Percentiles rank a stretch among this genome's conserved stretches.
These are phyloP conservation scores for Planiliza haematocheilus DNA, from an alignment of 2,113 vertebrate species.

Conservation along the genomic window DNA sequence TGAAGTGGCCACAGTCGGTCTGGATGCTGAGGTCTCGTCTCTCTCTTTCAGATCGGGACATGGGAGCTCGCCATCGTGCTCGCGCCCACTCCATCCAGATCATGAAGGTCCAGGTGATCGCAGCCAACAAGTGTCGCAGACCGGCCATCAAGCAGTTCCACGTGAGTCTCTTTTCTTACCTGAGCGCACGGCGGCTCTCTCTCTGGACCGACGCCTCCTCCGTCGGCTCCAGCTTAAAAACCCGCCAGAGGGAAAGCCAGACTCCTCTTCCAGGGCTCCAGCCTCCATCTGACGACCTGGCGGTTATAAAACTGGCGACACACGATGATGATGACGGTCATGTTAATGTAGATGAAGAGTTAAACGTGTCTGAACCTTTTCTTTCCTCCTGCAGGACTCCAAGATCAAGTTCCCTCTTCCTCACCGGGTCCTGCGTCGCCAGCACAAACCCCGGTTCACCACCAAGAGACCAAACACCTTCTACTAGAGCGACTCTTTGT, in stretches of 20 bases:
- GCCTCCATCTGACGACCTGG: slow-evolving; percentile 63
- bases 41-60: slow-evolving; percentile 89
- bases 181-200: slow-evolving; percentile 59
- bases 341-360: too few species aligned
- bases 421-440: slow-evolving; percentile 94
- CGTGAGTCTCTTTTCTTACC: slow-evolving; percentile 77
- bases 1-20: too few species aligned
- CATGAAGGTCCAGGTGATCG: slow-evolving; percentile 97
- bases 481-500: slow-evolving; percentile 83
- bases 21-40: neutral
- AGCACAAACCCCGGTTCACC: slow-evolving; percentile 98
- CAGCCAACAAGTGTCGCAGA: slow-evolving; percentile 96
- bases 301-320: slow-evolving; percentile 73
- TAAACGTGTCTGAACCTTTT: too few species aligned
- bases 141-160: slow-evolving; percentile 99
- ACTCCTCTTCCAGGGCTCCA: slow-evolving; percentile 78
- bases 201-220: slow-evolving; percentile 54
- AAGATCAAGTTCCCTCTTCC: slow-evolving; percentile 99
- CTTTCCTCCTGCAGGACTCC: slow-evolving; percentile 87
- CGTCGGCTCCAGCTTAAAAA: slow-evolving; percentile 50
- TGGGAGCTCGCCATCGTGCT: slow-evolving; percentile 96
- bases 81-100: slow-evolving; percentile 97
- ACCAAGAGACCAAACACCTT: slow-evolving; percentile 99
- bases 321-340: too few species aligned
- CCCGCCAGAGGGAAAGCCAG: slow-evolving; percentile 66